Percentiles rank a stretch among this genome's conserved stretches.
phyloP scores from a whole-genome alignment of 1,140 invertebrate species.

The Aphidius ervi region DNA sequence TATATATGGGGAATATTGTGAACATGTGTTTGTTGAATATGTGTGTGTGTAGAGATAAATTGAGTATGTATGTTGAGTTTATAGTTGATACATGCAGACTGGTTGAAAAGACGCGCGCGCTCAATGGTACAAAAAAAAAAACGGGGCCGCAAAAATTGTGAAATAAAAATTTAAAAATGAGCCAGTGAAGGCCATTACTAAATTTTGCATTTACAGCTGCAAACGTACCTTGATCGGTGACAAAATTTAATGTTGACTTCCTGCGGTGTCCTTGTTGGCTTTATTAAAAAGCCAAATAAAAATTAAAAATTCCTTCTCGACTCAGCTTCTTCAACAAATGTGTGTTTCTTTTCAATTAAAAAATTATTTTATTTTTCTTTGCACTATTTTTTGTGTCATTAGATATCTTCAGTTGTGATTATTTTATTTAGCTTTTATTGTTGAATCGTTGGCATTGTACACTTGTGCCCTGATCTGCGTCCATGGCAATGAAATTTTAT shows the following conservation, averaged over 20 bases:
- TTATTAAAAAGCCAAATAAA: conserved; percentile 1
- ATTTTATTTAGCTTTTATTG: conserved; percentile 3
- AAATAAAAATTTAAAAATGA: background rate
- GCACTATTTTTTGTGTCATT: background rate
- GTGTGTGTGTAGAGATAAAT: background rate
- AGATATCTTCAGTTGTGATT: background rate
- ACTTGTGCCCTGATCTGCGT: conserved; percentile 33
- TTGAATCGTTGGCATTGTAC: background rate
- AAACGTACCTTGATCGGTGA: conserved; percentile 25
- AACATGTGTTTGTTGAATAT: background rate
- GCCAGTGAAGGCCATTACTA: conserved; percentile 6
- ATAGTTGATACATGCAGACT: background rate
- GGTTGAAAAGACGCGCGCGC: background rate
- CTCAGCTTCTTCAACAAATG: background rate
- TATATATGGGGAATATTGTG: no score
- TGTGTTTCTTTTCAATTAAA: background rate
- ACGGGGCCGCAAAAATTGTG: background rate
- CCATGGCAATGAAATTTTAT: conserved; percentile 30
- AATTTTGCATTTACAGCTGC: conserved; percentile 11
- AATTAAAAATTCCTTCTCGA: conserved; percentile 7
- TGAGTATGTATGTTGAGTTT: background rate
- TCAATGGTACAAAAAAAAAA: background rate
- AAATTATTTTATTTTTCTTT: background rate
- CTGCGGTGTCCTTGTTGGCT: conserved; percentile 26
- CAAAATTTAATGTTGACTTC: conserved; percentile 22